Evolutionary conservation across 2,113 vertebrate species (phyloP).

Genomic region (Aptenodytes forsteri): DNA sequence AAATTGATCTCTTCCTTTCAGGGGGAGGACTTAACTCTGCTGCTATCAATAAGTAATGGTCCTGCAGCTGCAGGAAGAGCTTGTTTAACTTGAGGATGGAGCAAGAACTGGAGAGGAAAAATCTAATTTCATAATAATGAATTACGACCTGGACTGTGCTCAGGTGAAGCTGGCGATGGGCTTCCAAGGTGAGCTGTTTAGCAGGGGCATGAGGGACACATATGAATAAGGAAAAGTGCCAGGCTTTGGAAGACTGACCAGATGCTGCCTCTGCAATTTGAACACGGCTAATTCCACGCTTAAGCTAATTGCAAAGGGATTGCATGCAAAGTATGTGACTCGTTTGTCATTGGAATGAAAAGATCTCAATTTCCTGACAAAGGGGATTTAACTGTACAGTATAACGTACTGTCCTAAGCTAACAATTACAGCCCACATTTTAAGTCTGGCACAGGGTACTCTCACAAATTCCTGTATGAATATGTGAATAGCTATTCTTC

Average conservation of each 20-base stretch:
- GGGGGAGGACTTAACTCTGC: background rate
- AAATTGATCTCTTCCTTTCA: background rate
- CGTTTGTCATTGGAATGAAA: background rate
- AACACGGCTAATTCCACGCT: background rate
- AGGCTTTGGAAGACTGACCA: background rate
- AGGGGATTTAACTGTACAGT: background rate
- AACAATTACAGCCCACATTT: background rate
- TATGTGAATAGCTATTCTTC: background rate
- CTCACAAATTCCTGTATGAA: background rate
- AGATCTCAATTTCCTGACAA: background rate
- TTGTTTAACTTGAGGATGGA: background rate
- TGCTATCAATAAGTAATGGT: background rate
- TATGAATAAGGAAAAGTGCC: background rate
- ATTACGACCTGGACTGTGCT: background rate
- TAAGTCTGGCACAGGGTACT: background rate
- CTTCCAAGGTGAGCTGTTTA: background rate
- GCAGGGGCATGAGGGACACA: background rate
- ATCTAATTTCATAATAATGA: background rate
- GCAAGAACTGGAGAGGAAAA: background rate
- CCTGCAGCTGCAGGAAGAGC: background rate
- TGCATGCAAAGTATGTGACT: background rate
- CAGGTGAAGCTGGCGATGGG: background rate
- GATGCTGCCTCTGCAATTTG: background rate
- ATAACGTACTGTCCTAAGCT: background rate
- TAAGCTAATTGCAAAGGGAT: background rate